Evolutionary conservation across 1,140 invertebrate species (phyloP).

Genomic region (Drosophila albomicans): DNA sequence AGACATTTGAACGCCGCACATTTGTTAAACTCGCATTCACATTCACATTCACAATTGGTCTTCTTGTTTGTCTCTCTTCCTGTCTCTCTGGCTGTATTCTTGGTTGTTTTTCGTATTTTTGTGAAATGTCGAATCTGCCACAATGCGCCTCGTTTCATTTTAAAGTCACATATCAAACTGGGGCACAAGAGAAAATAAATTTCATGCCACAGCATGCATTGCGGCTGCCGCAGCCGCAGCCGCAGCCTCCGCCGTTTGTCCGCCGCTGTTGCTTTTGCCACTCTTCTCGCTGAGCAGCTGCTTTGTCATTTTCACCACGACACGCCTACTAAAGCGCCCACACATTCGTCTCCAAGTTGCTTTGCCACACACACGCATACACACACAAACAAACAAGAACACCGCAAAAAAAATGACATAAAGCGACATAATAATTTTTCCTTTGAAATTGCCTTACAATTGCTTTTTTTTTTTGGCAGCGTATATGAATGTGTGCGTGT

Average conservation of each 20-base stretch:
- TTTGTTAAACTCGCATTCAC: slow-evolving; percentile 58
- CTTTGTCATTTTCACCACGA: slow-evolving; percentile 75
- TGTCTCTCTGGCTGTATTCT: neutral
- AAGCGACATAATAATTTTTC: slow-evolving; percentile 82
- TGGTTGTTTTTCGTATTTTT: slow-evolving; percentile 11
- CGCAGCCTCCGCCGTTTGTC: too few species aligned
- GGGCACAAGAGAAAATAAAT: slow-evolving; percentile 69
- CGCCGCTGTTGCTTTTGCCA: neutral
- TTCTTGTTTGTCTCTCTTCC: slow-evolving; percentile 17
- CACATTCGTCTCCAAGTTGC: slow-evolving; percentile 64
- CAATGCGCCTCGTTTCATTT: slow-evolving; percentile 55
- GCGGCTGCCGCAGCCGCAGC: neutral
- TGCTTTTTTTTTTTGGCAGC: slow-evolving; percentile 54
- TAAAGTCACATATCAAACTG: slow-evolving; percentile 74
- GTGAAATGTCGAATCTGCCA: slow-evolving; percentile 65
- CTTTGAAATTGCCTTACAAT: slow-evolving; percentile 83
- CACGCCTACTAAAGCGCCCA: slow-evolving; percentile 25
- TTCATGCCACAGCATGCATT: slow-evolving; percentile 70
- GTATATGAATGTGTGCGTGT: neutral
- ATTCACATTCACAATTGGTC: slow-evolving; percentile 1
- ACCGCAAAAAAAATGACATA: slow-evolving; percentile 73
- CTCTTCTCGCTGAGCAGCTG: slow-evolving; percentile 73
- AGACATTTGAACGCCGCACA: slow-evolving; percentile 73
- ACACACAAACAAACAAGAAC: neutral
- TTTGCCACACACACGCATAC: slow-evolving; percentile 4